Base-by-base conservation (phyloP, 1,140 invertebrate species). In the Archegozetes longisetosus region DNA sequence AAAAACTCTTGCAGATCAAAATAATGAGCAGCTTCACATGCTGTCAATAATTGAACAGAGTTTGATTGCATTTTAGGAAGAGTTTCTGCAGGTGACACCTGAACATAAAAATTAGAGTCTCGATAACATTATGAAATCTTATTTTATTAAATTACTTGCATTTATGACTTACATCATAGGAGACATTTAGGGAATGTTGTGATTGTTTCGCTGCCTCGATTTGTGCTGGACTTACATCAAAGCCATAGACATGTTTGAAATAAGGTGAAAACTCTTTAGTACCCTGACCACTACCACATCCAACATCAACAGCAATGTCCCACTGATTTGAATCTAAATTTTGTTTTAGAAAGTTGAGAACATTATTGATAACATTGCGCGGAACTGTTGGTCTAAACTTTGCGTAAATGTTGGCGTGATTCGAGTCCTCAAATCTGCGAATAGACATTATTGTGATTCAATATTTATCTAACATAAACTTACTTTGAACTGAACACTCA, bases 271-370 rank as follows among this genome's bases (percentile, higher is more conserved):
- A 62, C 2, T 69, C 61, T 26, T 65, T 40, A 3, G 74, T 77
- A 55, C 72, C 74, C 64, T 76, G 75, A n/a, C 76, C 76, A n/a
- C 71, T 70, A 9, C 74, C 74, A 67, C 75, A 76, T 0, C 75
- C 76, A 17, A 77, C 68, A 66, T 77, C 76, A 1, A 72, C 53
- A 27, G 68, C 65, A 26, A 40, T 24, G n/a, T 24, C n/a, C 55
- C 55, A 57, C 13, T 20, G 2, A 17, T 40, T 6, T 40, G 6
- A 9, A 40, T 40, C 32, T 9, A 40, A 9, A 9, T 40, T 40
- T 40, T 40, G 6, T 9, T 17, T 17, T 40, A 40, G 32, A 40
- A 9, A 40, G 17, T 40, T 17, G 6, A 40, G 17, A 9, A 40
- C 32, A 17, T 17, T 6, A 6, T 40, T 40, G 32, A 40, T 40